Evolutionary conservation across 2,888 invertebrate genomes (phyloP).

Genomic region (Gastrophysa polygoni): DNA sequence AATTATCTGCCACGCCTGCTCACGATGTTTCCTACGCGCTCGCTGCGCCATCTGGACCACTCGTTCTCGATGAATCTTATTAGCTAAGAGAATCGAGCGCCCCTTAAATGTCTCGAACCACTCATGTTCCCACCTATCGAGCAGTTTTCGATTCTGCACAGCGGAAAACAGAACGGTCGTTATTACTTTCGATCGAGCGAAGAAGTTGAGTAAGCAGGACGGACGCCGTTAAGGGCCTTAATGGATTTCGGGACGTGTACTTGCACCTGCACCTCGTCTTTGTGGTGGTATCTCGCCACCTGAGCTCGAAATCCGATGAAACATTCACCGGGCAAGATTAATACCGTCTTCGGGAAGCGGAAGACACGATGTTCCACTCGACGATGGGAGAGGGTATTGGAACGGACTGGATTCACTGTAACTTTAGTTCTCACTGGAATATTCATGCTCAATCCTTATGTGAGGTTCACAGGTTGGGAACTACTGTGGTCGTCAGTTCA

Average conservation of each 20-base stretch:
- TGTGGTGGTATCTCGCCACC: conserved; percentile 31
- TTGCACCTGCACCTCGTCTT: conserved; percentile 25
- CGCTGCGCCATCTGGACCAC: too few species aligned
- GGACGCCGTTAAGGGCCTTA: conserved; percentile 27
- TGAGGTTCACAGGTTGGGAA: too few species aligned
- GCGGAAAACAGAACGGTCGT: background rate
- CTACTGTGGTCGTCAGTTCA: too few species aligned
- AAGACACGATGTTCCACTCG: too few species aligned
- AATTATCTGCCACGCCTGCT: too few species aligned
- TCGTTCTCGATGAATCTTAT: too few species aligned
- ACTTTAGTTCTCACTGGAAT: too few species aligned
- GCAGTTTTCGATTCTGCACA: conserved; percentile 37
- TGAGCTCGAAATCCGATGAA: conserved; percentile 15
- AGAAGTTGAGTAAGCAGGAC: conserved; percentile 36
- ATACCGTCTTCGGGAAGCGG: background rate
- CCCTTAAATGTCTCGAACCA: background rate
- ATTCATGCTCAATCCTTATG: too few species aligned
- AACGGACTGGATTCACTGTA: too few species aligned
- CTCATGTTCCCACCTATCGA: conserved; percentile 29
- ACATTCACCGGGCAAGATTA: background rate
- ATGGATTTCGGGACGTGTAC: conserved; percentile 27
- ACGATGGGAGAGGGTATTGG: too few species aligned
- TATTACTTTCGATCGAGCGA: conserved; percentile 12
- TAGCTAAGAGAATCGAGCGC: too few species aligned
- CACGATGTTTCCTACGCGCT: too few species aligned